phyloP scores from a whole-genome alignment of 2,797 vertebrate genomes.

The Pipistrellus nathusii region DNA sequence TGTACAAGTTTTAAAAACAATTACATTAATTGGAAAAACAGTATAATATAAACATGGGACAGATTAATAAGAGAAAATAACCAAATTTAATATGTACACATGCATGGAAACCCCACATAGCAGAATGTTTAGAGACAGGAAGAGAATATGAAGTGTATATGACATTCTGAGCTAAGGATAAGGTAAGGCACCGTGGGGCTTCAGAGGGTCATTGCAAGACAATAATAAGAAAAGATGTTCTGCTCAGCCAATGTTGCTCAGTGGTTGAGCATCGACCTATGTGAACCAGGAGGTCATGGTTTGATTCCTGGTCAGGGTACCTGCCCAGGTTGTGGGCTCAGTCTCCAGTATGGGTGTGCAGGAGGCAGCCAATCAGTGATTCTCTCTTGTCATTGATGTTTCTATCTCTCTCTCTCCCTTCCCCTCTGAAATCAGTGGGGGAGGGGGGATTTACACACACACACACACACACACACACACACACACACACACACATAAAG shows the following conservation, averaged over 20 bases:
- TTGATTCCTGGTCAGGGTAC: no score
- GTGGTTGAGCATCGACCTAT: no score
- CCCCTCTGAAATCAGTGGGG: no score
- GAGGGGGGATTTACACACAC: no score
- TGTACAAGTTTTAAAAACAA: background rate
- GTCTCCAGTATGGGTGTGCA: no score
- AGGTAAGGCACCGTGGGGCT: background rate
- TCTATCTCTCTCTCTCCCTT: no score
- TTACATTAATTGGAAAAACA: slow-evolving; percentile 43
- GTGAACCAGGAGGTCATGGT: no score
- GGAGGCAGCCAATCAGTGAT: no score
- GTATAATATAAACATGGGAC: background rate
- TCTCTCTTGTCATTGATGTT: no score
- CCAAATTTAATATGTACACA: background rate
- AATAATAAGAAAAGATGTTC: background rate
- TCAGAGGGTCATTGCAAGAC: background rate
- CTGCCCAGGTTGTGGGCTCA: no score
- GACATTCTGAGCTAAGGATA: background rate
- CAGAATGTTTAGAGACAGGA: background rate
- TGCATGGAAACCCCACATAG: background rate
- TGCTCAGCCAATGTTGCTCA: no score
- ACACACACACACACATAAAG: background rate
- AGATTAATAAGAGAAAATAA: background rate
- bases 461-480: no score
- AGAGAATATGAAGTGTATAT: background rate